These are phyloP conservation scores for Drosophila ambigua DNA, from an alignment of 1,140 invertebrate species.

Conservation along the genomic window DNA sequence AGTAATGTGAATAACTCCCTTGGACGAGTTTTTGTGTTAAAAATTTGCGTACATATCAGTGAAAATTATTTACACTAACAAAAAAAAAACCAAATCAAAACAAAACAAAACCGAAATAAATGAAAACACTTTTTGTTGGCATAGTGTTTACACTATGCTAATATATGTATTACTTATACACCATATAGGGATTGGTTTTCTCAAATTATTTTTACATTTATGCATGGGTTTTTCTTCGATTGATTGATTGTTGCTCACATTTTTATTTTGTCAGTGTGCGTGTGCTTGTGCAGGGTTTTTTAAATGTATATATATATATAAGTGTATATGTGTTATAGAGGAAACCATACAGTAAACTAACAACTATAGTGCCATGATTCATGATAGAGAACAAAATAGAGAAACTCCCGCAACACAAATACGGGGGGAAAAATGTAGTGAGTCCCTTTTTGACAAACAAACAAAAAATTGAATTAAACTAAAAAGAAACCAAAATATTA, in stretches of 20 bases:
- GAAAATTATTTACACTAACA: constrained; percentile 70
- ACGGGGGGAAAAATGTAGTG: constrained; percentile 45
- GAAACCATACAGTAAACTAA: constrained; percentile 44
- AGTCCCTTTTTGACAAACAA: constrained; percentile 55
- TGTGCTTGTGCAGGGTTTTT: constrained; percentile 13
- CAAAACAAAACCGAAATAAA: background rate
- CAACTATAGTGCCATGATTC: constrained; percentile 64
- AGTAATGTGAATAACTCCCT: constrained; percentile 27
- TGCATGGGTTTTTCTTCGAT: constrained; percentile 25
- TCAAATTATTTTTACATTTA: constrained; percentile 44
- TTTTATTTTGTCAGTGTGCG: constrained; percentile 28
- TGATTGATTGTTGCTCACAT: constrained; percentile 53
- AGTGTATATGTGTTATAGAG: constrained; percentile 33
- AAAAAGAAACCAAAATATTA: constrained; percentile 22
- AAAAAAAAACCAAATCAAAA: constrained; percentile 7
- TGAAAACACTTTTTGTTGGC: constrained; percentile 30
- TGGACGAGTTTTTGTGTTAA: constrained; percentile 65
- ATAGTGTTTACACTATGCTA: constrained; percentile 48
- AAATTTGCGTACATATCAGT: constrained; percentile 76
- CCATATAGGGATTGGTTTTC: constrained; percentile 50
- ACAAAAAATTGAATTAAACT: constrained; percentile 7
- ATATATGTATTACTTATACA: constrained; percentile 28
- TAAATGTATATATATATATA: background rate
- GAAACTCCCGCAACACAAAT: constrained; percentile 3
- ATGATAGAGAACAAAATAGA: constrained; percentile 32